Evolutionary conservation across 2,888 invertebrate species (phyloP).

Genomic region (Globia sparganii): DNA sequence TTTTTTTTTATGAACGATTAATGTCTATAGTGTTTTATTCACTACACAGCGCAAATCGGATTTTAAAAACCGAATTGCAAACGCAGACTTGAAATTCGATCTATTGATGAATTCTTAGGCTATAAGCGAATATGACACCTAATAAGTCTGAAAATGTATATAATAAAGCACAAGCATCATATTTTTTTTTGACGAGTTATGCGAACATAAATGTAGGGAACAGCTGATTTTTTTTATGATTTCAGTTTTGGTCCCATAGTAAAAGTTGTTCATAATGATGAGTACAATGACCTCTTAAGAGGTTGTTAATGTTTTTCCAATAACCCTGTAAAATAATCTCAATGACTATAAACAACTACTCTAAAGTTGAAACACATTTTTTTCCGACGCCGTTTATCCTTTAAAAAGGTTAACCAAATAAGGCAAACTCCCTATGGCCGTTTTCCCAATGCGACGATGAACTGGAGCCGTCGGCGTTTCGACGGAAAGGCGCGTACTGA

Average conservation of each 20-base stretch:
- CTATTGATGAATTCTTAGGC: background rate
- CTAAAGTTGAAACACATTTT: background rate
- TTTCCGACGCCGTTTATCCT: background rate
- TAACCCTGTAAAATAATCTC: too few relatives aligned
- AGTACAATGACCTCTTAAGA: too few relatives aligned
- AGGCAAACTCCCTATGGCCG: background rate
- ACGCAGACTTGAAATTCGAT: constrained; percentile 3
- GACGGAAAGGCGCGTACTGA: background rate
- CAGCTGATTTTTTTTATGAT: too few relatives aligned
- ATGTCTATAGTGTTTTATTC: background rate
- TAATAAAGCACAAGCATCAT: background rate
- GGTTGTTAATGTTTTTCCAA: too few relatives aligned
- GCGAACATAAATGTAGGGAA: too few relatives aligned
- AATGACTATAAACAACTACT: background rate
- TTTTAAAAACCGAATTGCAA: background rate
- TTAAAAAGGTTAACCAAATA: background rate
- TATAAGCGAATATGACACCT: constrained; percentile 1
- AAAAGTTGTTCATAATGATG: too few relatives aligned
- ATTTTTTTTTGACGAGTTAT: too few relatives aligned
- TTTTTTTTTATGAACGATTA: too few relatives aligned
- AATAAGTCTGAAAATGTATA: background rate
- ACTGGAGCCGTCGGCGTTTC: background rate
- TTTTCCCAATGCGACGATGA: background rate
- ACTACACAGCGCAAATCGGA: background rate
- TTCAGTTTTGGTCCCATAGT: too few relatives aligned